Base-by-base conservation (phyloP, 1,140 invertebrate species). In the Elysia chlorotica region DNA sequence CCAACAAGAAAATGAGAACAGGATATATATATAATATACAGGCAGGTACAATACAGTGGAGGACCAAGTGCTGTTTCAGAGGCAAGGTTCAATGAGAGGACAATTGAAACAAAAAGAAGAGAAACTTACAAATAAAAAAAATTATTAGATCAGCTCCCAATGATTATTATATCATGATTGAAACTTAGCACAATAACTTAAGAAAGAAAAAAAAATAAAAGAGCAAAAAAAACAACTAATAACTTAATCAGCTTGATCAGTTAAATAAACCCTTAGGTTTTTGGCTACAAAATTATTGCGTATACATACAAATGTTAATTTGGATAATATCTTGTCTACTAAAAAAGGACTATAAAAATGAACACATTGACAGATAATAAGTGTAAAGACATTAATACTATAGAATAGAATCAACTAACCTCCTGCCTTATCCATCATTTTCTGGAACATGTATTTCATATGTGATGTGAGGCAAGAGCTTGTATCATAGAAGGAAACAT, bases 381-480 rank as follows among this genome's bases (percentile, higher is more conserved):
- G n/a, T 48, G n/a, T 14, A 48, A 48, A 48, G 41, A n/a, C 41
- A 10, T n/a, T 14, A 14, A 48, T n/a, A 48, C 10, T 48, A n/a
- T n/a, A 36, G 23, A 65, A 4, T 48, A 33, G n/a, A 23, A 25
- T 35, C 23, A 66, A 35, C 30, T 71, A 33, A 71, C 69, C 69
- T 23, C 4, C 23, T 6, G 37, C 59, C 35, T 63, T 71, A 10
- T 71, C 57, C 1, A 36, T 48, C 57, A 62, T 38, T 63, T 71
- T 71, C 28, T 71, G 69, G 48, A 71, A 71, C 69, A 71, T 71
- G 30, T 71, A 71, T 33, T 71, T 71, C n/a, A n/a, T 33, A 2
- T 41, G 25, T 10, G 2, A 3, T 2, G 17, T 31, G 25, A 71
- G 33, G 19, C n/a, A 31, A 10, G 1, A 0, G 1, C 3, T 30